These are phyloP conservation scores for Piscicola geometra DNA, from an alignment of 2,888 invertebrate genomes.

Conservation along the genomic window DNA sequence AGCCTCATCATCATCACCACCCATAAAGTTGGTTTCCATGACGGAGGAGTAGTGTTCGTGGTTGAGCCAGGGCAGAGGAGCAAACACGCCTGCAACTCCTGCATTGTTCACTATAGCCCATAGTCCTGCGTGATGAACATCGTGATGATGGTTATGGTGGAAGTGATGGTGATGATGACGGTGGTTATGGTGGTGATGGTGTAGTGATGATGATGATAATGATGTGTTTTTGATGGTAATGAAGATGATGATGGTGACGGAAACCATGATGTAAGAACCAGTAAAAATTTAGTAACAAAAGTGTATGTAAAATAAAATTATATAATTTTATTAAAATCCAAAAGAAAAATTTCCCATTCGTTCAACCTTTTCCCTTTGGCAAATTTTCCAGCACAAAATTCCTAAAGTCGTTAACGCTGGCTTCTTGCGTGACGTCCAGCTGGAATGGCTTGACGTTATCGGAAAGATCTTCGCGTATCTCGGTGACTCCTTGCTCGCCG, in stretches of 20 bases:
- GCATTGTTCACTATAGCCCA: constrained; percentile 56
- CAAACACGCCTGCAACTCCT: constrained; percentile 50
- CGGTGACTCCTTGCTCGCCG: no score
- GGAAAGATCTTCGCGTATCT: no score
- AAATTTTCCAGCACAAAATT: no score
- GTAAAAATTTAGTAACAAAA: no score
- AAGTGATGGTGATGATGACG: constrained; percentile 31
- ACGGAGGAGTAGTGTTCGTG: constrained; percentile 47
- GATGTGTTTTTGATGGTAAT: constrained; percentile 34
- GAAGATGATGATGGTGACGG: constrained; percentile 33
- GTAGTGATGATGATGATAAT: constrained; percentile 34
- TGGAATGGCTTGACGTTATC: no score
- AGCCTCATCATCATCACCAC: constrained; percentile 46
- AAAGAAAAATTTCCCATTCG: no score
- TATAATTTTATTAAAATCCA: no score
- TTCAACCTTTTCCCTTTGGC: no score
- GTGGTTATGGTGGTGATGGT: constrained; percentile 21
- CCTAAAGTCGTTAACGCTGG: no score
- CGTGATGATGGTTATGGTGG: constrained; percentile 17
- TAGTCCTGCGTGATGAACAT: not conserved
- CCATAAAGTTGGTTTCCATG: constrained; percentile 52
- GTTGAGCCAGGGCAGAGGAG: constrained; percentile 50
- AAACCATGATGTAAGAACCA: constrained; percentile 27
- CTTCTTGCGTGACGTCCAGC: no score
- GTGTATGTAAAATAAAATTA: no score